These are phyloP conservation scores for Coptodon rendalli DNA, from an alignment of 2,113 vertebrate genomes.

Conservation along the genomic window DNA sequence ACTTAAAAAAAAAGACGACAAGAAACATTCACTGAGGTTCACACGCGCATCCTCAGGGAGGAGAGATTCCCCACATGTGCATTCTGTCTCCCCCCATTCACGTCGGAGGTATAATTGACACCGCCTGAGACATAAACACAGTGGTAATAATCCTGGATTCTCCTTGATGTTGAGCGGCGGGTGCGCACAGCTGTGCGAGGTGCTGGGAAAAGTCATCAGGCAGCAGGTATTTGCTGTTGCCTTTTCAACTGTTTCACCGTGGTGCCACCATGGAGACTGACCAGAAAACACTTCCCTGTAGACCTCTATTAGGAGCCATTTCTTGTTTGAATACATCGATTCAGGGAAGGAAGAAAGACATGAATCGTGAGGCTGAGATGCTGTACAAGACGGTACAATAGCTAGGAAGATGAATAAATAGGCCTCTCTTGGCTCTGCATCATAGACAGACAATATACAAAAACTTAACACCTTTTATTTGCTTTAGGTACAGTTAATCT, in stretches of 20 bases:
- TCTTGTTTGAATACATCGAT: neutral
- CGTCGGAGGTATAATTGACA: conserved; percentile 41
- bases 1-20: neutral
- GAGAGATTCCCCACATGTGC: neutral
- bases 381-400: neutral
- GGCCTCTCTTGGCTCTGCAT: neutral
- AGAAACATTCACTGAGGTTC: neutral
- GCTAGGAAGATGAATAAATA: neutral
- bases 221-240: neutral
- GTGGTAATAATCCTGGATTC: conserved; percentile 28
- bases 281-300: neutral
- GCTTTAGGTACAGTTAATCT: neutral
- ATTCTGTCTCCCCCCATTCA: neutral
- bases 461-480: neutral
- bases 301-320: neutral
- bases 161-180: conserved; percentile 23
- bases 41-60: neutral
- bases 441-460: neutral
- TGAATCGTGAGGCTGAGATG: neutral
- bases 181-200: conserved; percentile 15
- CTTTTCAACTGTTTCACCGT: neutral
- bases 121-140: conserved; percentile 44
- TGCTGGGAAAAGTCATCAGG: conserved; percentile 6
- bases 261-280: neutral
- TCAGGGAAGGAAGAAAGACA: neutral